Evolutionary conservation across 2,888 invertebrate species (phyloP).

Genomic region (Netelia virgata): DNA sequence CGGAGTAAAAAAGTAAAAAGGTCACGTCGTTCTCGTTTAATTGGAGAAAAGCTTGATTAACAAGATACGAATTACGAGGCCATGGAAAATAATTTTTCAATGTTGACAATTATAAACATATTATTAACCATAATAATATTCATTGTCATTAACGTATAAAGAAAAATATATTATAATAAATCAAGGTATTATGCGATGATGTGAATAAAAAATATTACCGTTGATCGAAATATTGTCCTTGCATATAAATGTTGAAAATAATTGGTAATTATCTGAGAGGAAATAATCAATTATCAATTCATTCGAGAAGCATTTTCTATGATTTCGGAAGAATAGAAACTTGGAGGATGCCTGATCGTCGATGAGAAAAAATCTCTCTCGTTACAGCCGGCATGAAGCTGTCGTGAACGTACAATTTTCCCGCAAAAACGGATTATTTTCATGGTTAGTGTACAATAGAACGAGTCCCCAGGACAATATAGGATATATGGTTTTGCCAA

Average conservation of each 20-base stretch:
- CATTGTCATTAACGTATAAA: too few relatives aligned
- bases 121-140: too few relatives aligned
- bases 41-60: not conserved
- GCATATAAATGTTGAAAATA: too few relatives aligned
- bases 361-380: conserved; percentile 24
- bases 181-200: too few relatives aligned
- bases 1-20: not conserved
- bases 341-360: conserved; percentile 15
- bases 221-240: too few relatives aligned
- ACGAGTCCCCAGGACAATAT: conserved; percentile 11
- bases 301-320: not conserved
- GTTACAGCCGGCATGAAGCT: conserved; percentile 38
- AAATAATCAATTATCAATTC: not conserved
- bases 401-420: conserved; percentile 43
- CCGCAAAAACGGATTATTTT: conserved; percentile 63
- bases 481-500: conserved; percentile 12
- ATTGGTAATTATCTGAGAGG: too few relatives aligned
- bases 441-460: conserved; percentile 52
- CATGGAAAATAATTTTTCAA: too few relatives aligned
- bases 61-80: too few relatives aligned
- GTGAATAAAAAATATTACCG: too few relatives aligned
- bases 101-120: too few relatives aligned
- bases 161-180: too few relatives aligned
- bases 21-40: not conserved
- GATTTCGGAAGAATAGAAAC: not conserved